These are phyloP conservation scores for Podargus strigoides DNA, from an alignment of 2,797 vertebrate species.

Conservation along the genomic window DNA sequence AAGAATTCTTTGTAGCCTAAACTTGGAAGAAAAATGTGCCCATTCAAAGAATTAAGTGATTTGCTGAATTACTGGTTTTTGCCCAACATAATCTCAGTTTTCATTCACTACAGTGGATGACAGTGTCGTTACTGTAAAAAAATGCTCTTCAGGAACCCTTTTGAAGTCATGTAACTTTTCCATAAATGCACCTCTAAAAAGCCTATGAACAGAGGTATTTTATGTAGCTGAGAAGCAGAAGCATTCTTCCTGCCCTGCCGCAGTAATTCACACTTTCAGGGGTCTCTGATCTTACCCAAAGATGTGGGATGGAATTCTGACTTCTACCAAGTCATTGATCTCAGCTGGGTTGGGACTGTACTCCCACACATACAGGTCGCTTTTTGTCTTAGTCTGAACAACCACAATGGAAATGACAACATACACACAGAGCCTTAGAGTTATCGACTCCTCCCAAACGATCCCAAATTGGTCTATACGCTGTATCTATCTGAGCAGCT, in stretches of 20 bases:
- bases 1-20: conserved; percentile 4
- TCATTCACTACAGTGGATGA: background rate
- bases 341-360: background rate
- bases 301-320: background rate
- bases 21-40: background rate
- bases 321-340: background rate
- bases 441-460: background rate
- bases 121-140: background rate
- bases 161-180: background rate
- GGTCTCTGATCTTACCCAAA: background rate
- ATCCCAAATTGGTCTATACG: background rate
- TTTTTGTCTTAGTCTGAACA: background rate
- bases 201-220: background rate
- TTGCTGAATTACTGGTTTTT: conserved; percentile 2
- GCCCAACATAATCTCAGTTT: background rate
- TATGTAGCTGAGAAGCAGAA: background rate
- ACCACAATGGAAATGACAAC: background rate
- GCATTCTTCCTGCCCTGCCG: background rate
- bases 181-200: background rate
- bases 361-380: background rate
- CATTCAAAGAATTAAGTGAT: conserved; percentile 15
- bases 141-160: background rate
- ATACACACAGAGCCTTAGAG: background rate
- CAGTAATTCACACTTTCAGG: background rate
- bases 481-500: rapidly evolving